Conservation (phyloP, 2,888 invertebrate species). For the Microctonus aethiopoides region DNA sequence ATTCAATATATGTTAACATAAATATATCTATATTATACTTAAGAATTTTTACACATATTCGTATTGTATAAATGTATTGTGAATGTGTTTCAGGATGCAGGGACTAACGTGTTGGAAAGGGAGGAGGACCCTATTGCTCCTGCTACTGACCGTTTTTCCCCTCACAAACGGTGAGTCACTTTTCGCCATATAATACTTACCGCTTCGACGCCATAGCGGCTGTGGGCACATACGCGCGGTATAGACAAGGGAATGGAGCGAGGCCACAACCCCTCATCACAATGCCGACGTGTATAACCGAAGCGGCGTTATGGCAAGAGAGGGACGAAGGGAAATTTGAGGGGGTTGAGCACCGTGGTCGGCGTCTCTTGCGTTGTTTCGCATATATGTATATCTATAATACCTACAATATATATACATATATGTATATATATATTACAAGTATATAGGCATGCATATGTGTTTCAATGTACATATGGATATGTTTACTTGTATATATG, state of each 20-base stretch:
- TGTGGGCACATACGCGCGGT: slow-evolving; percentile 12
- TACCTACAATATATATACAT: no score
- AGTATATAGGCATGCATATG: slow-evolving; percentile 13
- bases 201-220: slow-evolving; percentile 10
- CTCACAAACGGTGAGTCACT: slow-evolving; percentile 63
- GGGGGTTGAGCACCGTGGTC: slow-evolving; percentile 2
- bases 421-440: not conserved
- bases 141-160: slow-evolving; percentile 51
- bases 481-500: no score
- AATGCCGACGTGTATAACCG: slow-evolving; percentile 18
- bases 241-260: slow-evolving; percentile 22
- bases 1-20: no score
- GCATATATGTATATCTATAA: not conserved
- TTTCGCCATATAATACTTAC: slow-evolving; percentile 44
- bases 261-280: slow-evolving; percentile 33
- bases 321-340: not conserved
- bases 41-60: no score
- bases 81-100: slow-evolving; percentile 59
- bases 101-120: slow-evolving; percentile 56
- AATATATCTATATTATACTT: no score
- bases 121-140: slow-evolving; percentile 55
- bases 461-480: slow-evolving; percentile 24
- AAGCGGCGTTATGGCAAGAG: slow-evolving; percentile 1
- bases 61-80: slow-evolving; percentile 40
- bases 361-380: slow-evolving; percentile 21